A percentile compares a stretch with the other conserved stretches of the same genome.
phyloP scores from a whole-genome alignment of 2,797 vertebrate genomes.

The Anguilla obscura region DNA sequence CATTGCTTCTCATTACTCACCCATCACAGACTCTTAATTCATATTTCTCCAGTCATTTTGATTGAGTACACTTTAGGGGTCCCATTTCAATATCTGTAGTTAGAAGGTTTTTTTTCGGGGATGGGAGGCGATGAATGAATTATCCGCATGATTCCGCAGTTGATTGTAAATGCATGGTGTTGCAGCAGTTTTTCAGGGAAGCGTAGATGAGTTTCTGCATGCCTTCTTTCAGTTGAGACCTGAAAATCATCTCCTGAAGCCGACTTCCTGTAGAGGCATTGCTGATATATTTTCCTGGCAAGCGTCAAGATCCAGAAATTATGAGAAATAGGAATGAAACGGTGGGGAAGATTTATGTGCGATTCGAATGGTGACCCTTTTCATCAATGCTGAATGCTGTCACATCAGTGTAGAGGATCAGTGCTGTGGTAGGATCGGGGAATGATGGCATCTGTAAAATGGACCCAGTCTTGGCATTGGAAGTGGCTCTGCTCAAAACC shows the following conservation, averaged over 20 bases:
- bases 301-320: background rate
- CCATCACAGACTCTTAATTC: background rate
- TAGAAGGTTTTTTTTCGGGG: background rate
- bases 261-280: background rate
- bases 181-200: background rate
- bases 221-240: background rate
- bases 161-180: background rate
- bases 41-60: background rate
- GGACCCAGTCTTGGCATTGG: background rate
- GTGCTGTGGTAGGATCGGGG: background rate
- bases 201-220: background rate
- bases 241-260: background rate
- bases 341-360: background rate
- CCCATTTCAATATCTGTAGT: background rate
- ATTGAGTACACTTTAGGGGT: background rate
- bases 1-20: background rate
- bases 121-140: background rate
- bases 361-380: background rate
- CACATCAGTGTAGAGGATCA: background rate
- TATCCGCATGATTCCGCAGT: background rate
- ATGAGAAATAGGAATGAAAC: background rate
- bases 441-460: background rate
- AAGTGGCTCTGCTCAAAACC: background rate
- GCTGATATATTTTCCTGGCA: no score
- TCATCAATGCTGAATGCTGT: background rate